Evolutionary conservation across 2,797 vertebrate genomes (phyloP), one percentile per base, ranked within the genome.

Genomic region (Prionace glauca): DNA sequence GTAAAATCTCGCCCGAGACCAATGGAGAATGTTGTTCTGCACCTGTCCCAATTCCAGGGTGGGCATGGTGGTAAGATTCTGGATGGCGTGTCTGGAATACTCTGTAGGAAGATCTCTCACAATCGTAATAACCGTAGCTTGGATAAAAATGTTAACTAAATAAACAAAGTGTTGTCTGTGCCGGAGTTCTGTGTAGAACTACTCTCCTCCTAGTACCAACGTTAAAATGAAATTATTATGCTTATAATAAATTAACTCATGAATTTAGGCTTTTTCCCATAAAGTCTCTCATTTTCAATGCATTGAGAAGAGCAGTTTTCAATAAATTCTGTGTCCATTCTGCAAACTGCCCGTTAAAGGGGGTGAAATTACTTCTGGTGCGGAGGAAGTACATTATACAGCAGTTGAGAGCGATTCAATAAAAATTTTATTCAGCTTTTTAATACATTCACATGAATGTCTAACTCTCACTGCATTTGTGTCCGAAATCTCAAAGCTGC

Each of bases 251-350:
- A 92, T 69, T 69, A 92, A 69, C n/a, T 41, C 29, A 62, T 41
- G 90, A 92, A 67, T 67, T 67, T 65, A 67, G 65, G 65, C 36
- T 45, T 84, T 92, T 24, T 8, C n/a, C 90, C 20, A 36, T 92
- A 24, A 41, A 22, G 62, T 69, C 36, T 65, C 65, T 69, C 24
- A 92, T 41, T 69, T 92, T 69, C 20, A 41, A 67, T 92, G n/a
- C 18, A 22, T 2, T 36, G n/a, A 62, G n/a, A 41, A n/a, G 69
- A 41, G n/a, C 90, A 24, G 62, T 65, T 92, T 65, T 69, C 65
- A 69, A 92, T 92, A 92, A 92, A 69, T 92, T 92, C 90, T 69
- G n/a, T 92, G n/a, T 26, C 62, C n/a, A 69, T 69, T 92, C 90
- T 24, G 90, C 67, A 69, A 92, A 92, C 9, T 92, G 65, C n/a